Conservation (phyloP, 2,888 invertebrate genomes). For the Chaetogeoica ovagalla region DNA sequence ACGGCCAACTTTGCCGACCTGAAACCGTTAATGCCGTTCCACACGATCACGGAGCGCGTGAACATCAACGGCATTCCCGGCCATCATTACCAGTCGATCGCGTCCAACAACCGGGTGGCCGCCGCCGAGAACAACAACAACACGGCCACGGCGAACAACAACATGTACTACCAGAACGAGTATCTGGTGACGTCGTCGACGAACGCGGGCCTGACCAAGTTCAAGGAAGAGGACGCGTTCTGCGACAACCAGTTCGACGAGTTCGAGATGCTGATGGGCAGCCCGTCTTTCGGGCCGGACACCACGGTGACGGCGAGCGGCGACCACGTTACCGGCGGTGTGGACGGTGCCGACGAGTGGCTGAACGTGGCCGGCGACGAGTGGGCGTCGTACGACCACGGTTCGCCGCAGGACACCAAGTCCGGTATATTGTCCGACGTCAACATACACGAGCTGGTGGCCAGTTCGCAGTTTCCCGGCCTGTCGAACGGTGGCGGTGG, state of each 20-base stretch:
- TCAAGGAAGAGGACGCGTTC: conserved; percentile 57
- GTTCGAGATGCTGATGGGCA: conserved; percentile 83
- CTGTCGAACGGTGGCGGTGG: conserved; percentile 20
- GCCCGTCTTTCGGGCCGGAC: conserved; percentile 73
- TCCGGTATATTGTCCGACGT: conserved; percentile 66
- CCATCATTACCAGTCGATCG: conserved; percentile 84
- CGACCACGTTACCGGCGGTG: conserved; percentile 68
- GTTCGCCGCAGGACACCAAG: conserved; percentile 59
- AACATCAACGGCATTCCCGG: conserved; percentile 87
- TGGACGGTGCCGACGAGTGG: conserved; percentile 76
- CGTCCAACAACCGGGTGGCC: conserved; percentile 60
- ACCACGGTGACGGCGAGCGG: conserved; percentile 75
- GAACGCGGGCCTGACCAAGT: conserved; percentile 58
- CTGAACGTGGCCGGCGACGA: conserved; percentile 75
- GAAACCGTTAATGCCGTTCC: conserved; percentile 84
- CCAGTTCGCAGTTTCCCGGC: conserved; percentile 57
- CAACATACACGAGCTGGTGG: conserved; percentile 62
- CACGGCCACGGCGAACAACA: conserved; percentile 61
- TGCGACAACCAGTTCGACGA: conserved; percentile 69
- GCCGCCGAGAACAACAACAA: conserved; percentile 62
- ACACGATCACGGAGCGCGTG: conserved; percentile 81
- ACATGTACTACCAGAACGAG: conserved; percentile 58
- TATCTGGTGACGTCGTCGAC: conserved; percentile 62
- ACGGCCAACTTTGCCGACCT: conserved; percentile 76
- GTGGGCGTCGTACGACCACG: conserved; percentile 58